A percentile compares a stretch with the other conserved stretches of the same genome.
Evolutionary conservation across 2,797 vertebrate species (phyloP).

Genomic region (Galaxias olidus): DNA sequence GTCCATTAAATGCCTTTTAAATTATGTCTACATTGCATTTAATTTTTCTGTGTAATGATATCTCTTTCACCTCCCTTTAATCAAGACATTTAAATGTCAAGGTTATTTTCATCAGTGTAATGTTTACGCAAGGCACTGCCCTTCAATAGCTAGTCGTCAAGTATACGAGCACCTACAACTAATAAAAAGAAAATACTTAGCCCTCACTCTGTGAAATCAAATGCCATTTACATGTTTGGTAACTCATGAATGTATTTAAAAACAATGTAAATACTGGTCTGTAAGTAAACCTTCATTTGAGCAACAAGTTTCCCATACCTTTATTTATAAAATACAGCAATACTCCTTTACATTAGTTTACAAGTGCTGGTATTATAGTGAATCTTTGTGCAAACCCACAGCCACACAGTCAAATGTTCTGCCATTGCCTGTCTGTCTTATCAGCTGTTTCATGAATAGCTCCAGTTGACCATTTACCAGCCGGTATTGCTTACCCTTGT

Average conservation of each 20-base stretch:
- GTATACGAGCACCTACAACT: background rate
- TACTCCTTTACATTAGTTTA: no score
- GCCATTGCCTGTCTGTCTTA: background rate
- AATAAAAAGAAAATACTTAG: background rate
- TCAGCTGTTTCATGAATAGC: slow-evolving; percentile 12
- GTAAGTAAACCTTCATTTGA: no score
- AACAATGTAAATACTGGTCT: background rate
- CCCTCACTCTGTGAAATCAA: background rate
- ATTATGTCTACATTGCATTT: background rate
- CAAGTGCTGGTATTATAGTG: background rate
- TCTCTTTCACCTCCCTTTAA: background rate
- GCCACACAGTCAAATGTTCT: background rate
- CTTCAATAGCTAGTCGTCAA: background rate
- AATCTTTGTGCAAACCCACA: background rate
- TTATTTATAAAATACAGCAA: no score
- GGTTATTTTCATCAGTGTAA: background rate
- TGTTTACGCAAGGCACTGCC: slow-evolving; percentile 30
- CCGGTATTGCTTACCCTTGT: background rate
- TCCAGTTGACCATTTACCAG: background rate
- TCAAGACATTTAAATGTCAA: background rate
- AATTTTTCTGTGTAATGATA: background rate
- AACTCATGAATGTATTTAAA: background rate
- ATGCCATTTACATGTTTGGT: background rate
- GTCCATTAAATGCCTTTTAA: no score
- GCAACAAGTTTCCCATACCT: no score